These are phyloP conservation scores for Ectemnius cavifrons DNA, from an alignment of 2,888 invertebrate species.

Conservation along the genomic window DNA sequence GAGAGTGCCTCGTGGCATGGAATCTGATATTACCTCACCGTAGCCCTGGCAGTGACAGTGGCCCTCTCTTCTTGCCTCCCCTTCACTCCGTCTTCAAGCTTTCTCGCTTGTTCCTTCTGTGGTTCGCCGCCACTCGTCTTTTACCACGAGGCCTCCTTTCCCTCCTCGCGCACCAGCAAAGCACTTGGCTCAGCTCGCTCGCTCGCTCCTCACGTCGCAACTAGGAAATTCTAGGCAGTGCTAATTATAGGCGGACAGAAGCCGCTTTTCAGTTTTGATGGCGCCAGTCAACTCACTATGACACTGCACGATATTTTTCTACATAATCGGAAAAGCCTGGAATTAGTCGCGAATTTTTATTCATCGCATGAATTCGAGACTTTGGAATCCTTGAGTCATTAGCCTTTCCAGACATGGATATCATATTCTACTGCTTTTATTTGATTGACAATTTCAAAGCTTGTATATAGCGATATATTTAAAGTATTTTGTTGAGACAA, in stretches of 20 bases:
- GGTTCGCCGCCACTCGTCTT: conserved; percentile 32
- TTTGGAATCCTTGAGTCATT: neutral
- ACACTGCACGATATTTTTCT: neutral
- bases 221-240: conserved; percentile 47
- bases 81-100: conserved; percentile 16
- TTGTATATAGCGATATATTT: too few species aligned
- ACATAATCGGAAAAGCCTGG: neutral
- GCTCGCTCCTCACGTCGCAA: conserved; percentile 28
- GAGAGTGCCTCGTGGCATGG: conserved; percentile 63
- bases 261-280: conserved; percentile 18
- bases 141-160: conserved; percentile 37
- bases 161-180: conserved; percentile 37
- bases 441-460: neutral
- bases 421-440: neutral
- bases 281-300: neutral
- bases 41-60: conserved; percentile 77
- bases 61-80: conserved; percentile 54
- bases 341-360: neutral
- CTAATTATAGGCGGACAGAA: conserved; percentile 42
- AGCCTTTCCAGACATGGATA: neutral
- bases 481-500: too few species aligned
- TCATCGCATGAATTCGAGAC: neutral
- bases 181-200: neutral
- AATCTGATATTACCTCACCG: conserved; percentile 74
- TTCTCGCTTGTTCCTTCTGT: conserved; percentile 10